Evolutionary conservation across 2,888 invertebrate genomes (phyloP), one percentile per base, ranked within the genome.

Genomic region (Druceiella hillmani): DNA sequence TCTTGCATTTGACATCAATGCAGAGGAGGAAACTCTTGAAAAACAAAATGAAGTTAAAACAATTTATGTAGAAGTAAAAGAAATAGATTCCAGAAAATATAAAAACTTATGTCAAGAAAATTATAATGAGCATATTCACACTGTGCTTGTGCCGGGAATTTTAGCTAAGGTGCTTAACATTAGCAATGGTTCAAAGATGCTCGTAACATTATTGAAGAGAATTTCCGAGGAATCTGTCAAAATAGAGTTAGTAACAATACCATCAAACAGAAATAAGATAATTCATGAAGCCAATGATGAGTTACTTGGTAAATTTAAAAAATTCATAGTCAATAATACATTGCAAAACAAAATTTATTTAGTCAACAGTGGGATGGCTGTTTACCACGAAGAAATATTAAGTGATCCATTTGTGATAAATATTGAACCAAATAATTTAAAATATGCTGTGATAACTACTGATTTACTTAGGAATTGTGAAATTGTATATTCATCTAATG

Each of bases 161-260:
- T 57, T 83, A 34, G 73, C 75, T 52, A 53, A 63, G 10, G 70
- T 74, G 44, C 62, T 81, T 29, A 67, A 67, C 46, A 52, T 79
- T 40, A 67, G 71, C 25, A 62, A 70, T 41, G 81, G 82, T 6
- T 62, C 65, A 30, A 78, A 74, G 60, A 61, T 79, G 3, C 59
- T 70, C 22, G 56, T 83, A 14, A 69, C 68, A 24, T 54, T 65
- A n/a, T n/a, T n/a, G n/a, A n/a, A n/a, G n/a, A n/a, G n/a, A n/a
- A n/a, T n/a, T n/a, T n/a, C n/a, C n/a, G n/a, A 0, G 39, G 41
- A 6, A 17, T 30, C 4, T 31, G 15, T 22, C 38, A 40, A 13
- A 15, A 12, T 26, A 31, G 16, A 3, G 9, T 17, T 16, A 20
- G 7, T 10, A 6, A 24, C 3, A 36, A 43, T 4, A 32, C n/a